A percentile compares a stretch with the other conserved stretches of the same genome.
Evolutionary conservation across 2,797 vertebrate genomes (phyloP).

Genomic region (Alcedo quadribrachys): DNA sequence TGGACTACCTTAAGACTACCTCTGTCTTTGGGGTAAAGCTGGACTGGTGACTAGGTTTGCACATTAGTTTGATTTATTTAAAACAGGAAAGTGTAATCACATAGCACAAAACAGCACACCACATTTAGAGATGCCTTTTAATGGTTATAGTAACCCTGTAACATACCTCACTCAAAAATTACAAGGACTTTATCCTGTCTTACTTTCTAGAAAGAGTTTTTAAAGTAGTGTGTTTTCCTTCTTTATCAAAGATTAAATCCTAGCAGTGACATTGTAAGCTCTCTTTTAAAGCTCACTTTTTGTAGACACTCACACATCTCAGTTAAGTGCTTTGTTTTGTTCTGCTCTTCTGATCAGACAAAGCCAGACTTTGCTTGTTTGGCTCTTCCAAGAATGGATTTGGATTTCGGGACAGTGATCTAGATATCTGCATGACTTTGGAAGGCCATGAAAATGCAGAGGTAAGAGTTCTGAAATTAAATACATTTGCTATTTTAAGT

Average conservation of each 20-base stretch:
- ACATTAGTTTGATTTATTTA: not conserved
- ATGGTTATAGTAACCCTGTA: not conserved
- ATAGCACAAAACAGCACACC: not conserved
- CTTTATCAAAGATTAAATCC: not conserved
- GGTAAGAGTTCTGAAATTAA: slow-evolving; percentile 74
- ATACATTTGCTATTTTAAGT: not conserved
- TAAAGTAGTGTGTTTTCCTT: not conserved
- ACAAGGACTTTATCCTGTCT: not conserved
- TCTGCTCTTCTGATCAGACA: slow-evolving; percentile 80
- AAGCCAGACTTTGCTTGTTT: slow-evolving; percentile 95
- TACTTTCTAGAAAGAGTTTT: not conserved
- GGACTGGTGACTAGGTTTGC: not conserved
- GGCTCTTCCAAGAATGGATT: slow-evolving; percentile 99
- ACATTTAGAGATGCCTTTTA: not conserved
- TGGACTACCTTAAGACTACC: not conserved
- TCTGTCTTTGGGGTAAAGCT: not conserved
- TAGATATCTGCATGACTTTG: slow-evolving; percentile 99
- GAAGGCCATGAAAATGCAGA: slow-evolving; percentile 97
- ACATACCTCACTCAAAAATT: not conserved
- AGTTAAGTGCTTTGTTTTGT: not conserved
- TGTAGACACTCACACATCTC: not conserved
- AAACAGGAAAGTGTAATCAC: not conserved
- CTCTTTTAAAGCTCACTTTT: not conserved
- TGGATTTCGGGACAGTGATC: slow-evolving; percentile 97
- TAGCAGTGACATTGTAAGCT: not conserved